phyloP scores from a whole-genome alignment of 2,113 vertebrate genomes.

The Sarotherodon lohbergeri region DNA sequence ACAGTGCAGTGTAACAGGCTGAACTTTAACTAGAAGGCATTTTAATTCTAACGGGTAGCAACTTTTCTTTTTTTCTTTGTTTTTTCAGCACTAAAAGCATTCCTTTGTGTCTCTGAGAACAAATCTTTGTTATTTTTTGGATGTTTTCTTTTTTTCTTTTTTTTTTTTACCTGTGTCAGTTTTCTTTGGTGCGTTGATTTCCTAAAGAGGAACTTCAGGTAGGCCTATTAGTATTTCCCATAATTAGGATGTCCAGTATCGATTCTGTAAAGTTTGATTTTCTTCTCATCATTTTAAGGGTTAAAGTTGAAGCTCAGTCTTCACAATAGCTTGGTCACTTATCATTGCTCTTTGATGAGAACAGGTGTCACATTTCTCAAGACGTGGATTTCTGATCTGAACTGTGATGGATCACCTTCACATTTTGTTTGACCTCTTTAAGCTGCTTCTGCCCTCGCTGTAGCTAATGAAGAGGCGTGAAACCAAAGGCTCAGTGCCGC shows the following conservation, averaged over 20 bases:
- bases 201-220: neutral
- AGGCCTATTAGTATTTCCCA: neutral
- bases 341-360: neutral
- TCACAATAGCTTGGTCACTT: neutral
- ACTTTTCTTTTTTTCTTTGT: neutral
- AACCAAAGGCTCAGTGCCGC: neutral
- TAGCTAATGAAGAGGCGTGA: neutral
- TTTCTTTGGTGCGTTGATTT: neutral
- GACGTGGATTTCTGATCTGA: neutral
- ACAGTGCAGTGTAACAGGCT: neutral
- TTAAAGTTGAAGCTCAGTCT: neutral
- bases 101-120: neutral
- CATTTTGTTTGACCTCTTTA: neutral
- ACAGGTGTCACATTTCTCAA: neutral
- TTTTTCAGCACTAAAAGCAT: rapidly evolving
- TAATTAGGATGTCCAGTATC: rapidly evolving
- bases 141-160: rapidly evolving
- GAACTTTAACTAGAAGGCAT: neutral
- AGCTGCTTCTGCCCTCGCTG: neutral
- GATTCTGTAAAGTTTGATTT: neutral
- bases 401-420: neutral
- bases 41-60: neutral
- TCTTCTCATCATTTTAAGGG: neutral
- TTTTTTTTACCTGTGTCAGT: rapidly evolving
- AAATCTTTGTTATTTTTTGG: neutral